Conservation (phyloP, 2,113 vertebrate genomes). For the Spea multiplicata region DNA sequence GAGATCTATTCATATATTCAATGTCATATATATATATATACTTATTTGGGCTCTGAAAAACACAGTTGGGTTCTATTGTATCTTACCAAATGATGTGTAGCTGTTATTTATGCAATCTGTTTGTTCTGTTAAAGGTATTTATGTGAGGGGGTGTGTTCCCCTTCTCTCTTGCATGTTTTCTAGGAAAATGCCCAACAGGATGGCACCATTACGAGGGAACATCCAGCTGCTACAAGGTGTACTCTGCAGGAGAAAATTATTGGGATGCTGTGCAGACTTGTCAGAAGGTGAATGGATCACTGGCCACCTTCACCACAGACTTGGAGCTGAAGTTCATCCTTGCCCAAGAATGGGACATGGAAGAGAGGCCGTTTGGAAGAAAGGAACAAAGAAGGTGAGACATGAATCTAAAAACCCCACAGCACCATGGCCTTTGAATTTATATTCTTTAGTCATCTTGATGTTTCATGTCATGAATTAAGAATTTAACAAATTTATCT, state of each 20-base stretch:
- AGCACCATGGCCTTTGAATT: not conserved
- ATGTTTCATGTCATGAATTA: no score
- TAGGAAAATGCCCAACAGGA: slow-evolving; percentile 94
- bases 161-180: slow-evolving; percentile 72
- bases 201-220: slow-evolving; percentile 98
- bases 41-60: no score
- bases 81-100: no score
- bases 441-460: no score
- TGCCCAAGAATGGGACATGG: slow-evolving; percentile 90
- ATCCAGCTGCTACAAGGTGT: slow-evolving; percentile 95
- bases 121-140: slow-evolving; percentile 56
- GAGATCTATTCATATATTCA: no score
- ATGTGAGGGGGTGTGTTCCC: slow-evolving; percentile 62
- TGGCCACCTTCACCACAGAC: slow-evolving; percentile 91
- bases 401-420: no score
- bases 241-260: slow-evolving; percentile 90
- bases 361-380: slow-evolving; percentile 80
- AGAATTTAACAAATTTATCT: no score
- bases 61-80: no score
- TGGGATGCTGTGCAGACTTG: slow-evolving; percentile 96
- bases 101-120: not conserved
- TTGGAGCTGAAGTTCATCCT: slow-evolving; percentile 94
- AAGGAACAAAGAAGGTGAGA: slow-evolving; percentile 90
- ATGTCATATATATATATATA: no score
- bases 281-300: slow-evolving; percentile 87